phyloP scores from a whole-genome alignment of 2,888 invertebrate genomes.

The Furcula furcula region DNA sequence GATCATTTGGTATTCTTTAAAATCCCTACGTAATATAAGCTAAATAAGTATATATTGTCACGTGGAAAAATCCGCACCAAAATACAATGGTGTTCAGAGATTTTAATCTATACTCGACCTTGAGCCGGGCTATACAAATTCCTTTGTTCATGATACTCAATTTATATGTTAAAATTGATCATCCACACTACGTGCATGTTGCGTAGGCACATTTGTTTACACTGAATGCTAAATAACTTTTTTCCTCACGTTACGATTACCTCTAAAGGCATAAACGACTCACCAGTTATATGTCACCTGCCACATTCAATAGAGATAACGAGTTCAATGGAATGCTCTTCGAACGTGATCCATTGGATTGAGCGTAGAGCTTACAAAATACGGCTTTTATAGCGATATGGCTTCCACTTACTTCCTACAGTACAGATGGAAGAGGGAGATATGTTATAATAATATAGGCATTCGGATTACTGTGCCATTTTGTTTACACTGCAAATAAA shows the following conservation, averaged over 20 bases:
- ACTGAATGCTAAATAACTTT: constrained; percentile 51
- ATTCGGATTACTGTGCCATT: too few relatives aligned
- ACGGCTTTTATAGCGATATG: constrained; percentile 12
- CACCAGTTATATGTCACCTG: constrained; percentile 68
- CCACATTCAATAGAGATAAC: constrained; percentile 50
- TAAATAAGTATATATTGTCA: too few relatives aligned
- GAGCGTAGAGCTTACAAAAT: constrained; percentile 23
- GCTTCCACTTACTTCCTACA: constrained; percentile 20
- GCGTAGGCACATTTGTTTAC: constrained; percentile 50
- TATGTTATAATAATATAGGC: too few relatives aligned
- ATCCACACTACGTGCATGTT: constrained; percentile 36
- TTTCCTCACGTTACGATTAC: constrained; percentile 47
- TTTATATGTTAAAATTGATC: constrained; percentile 41
- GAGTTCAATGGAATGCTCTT: constrained; percentile 45
- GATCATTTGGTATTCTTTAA: too few relatives aligned
- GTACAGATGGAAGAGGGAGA: constrained; percentile 2
- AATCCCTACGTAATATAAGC: too few relatives aligned
- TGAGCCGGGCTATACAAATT: constrained; percentile 28
- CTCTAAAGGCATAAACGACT: constrained; percentile 53
- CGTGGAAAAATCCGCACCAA: constrained; percentile 19
- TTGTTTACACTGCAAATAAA: too few relatives aligned
- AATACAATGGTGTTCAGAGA: constrained; percentile 10
- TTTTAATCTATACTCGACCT: constrained; percentile 30
- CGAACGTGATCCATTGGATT: constrained; percentile 9
- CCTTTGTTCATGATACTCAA: constrained; percentile 34